phyloP scores from a whole-genome alignment of 2,113 vertebrate genomes.

The Sula dactylatra region DNA sequence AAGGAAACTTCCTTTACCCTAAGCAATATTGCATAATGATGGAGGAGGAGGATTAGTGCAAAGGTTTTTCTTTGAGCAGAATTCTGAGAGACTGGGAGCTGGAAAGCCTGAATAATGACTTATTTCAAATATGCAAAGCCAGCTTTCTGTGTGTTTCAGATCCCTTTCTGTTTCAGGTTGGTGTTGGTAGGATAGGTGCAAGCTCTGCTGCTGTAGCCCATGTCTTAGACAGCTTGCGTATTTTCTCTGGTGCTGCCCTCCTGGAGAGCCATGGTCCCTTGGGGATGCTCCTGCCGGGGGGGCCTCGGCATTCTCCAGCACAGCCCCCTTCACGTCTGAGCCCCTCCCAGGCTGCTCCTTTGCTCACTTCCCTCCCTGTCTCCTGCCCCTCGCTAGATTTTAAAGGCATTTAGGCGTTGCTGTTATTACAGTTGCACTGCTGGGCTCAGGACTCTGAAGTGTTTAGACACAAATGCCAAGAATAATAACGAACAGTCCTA shows the following conservation, averaged over 20 bases:
- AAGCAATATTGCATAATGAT: slow-evolving; percentile 4
- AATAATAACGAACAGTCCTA: not conserved
- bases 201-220: not conserved
- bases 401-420: not conserved
- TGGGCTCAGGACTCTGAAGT: not conserved
- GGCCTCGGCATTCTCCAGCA: not conserved
- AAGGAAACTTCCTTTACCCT: slow-evolving; percentile 3
- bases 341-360: not conserved
- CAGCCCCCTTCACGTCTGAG: not conserved
- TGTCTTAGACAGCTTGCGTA: not conserved
- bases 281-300: not conserved
- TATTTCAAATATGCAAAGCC: not conserved
- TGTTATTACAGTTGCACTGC: not conserved
- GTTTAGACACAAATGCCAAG: not conserved
- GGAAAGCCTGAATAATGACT: slow-evolving; percentile 31
- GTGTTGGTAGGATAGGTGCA: not conserved
- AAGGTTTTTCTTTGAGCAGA: slow-evolving; percentile 23
- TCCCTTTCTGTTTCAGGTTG: not conserved
- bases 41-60: slow-evolving; percentile 20
- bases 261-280: not conserved
- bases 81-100: slow-evolving; percentile 8
- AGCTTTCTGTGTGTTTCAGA: not conserved
- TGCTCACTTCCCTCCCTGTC: not conserved
- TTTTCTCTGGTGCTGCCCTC: not conserved
- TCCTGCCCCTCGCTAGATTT: not conserved